Conservation (phyloP, 2,888 invertebrate species). For the Resseliella maxima region DNA sequence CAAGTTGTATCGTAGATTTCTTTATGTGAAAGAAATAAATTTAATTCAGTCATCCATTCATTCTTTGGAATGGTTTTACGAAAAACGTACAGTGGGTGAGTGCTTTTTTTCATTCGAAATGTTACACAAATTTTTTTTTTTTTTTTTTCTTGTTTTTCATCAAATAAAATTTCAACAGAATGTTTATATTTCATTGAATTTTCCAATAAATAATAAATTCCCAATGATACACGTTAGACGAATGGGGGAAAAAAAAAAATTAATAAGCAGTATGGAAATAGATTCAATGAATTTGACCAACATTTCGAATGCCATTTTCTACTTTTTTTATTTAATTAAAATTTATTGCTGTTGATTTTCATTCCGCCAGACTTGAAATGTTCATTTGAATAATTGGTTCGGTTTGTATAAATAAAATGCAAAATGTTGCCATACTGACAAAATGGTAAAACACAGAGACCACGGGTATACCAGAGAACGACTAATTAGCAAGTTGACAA, state of each 20-base stretch:
- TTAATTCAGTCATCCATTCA: neutral
- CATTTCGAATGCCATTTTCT: no score
- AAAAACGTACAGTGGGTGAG: no score
- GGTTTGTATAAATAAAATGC: neutral
- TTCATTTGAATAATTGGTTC: neutral
- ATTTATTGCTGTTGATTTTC: neutral
- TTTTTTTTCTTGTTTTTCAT: no score
- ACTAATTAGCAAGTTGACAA: neutral
- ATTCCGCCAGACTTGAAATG: neutral
- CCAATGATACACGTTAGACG: no score
- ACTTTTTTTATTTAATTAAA: constrained; percentile 16
- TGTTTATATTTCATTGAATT: no score
- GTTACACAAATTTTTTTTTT: no score
- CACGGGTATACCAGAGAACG: neutral
- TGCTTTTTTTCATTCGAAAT: no score
- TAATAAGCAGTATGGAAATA: no score
- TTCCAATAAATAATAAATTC: no score
- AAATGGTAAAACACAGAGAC: neutral
- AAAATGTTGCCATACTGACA: neutral
- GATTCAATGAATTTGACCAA: no score
- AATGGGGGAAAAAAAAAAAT: no score
- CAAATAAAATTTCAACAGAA: no score
- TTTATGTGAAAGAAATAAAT: neutral
- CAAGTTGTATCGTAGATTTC: neutral
- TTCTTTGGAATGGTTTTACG: neutral